Percentiles rank a stretch among this genome's conserved stretches.
phyloP scores from a whole-genome alignment of 1,140 invertebrate genomes.

The Tachypleus tridentatus region DNA sequence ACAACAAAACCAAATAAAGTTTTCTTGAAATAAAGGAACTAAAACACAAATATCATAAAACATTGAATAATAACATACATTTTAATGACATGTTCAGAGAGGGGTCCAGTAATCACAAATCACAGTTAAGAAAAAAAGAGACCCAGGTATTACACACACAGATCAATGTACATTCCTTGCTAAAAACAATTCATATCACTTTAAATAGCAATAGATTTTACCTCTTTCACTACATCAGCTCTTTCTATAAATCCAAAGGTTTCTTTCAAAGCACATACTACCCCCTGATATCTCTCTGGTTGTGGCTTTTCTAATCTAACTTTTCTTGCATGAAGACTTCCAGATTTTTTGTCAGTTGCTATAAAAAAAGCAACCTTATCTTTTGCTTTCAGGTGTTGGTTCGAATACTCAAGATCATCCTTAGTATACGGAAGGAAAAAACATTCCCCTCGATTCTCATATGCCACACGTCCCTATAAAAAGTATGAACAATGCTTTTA shows the following conservation, averaged over 20 bases:
- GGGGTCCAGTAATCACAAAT: too few species aligned
- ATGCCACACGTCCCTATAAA: conserved; percentile 69
- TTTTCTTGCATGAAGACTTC: conserved; percentile 83
- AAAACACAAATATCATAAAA: too few species aligned
- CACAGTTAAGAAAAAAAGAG: too few species aligned
- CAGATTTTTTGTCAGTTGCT: conserved; percentile 85
- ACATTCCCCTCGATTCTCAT: conserved; percentile 94
- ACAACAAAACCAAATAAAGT: too few species aligned
- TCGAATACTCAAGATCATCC: conserved; percentile 71
- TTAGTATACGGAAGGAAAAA: conserved; percentile 95
- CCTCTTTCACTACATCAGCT: conserved; percentile 92
- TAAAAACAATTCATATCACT: too few species aligned
- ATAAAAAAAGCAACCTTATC: conserved; percentile 94
- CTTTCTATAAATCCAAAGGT: conserved; percentile 94
- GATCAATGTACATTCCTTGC: too few species aligned
- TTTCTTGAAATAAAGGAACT: too few species aligned
- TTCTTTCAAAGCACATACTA: conserved; percentile 93
- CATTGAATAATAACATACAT: too few species aligned
- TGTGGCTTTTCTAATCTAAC: conserved; percentile 78
- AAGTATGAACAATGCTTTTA: too few species aligned
- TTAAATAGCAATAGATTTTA: conserved; percentile 30
- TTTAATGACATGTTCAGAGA: too few species aligned
- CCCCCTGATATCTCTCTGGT: conserved; percentile 69
- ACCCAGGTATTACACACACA: too few species aligned
- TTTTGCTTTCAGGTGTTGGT: conserved; percentile 53